Percentiles rank a stretch among this genome's conserved stretches.
Conservation (phyloP, 2,888 invertebrate species). For the Spilarctia lutea region DNA sequence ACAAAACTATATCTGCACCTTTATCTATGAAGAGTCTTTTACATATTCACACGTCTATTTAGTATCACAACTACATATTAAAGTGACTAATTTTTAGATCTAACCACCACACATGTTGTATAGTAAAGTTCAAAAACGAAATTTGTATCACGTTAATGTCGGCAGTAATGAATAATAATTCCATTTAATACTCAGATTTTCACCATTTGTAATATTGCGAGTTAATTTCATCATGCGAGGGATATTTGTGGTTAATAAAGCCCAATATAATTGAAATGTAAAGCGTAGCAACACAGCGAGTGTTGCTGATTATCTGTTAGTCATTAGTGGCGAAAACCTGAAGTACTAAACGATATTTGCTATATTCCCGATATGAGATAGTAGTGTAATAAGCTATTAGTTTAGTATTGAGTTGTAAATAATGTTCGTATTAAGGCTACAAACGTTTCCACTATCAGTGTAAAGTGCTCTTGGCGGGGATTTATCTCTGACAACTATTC, state of each 20-base stretch:
- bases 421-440: neutral
- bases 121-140: neutral
- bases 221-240: neutral
- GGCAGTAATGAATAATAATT: constrained; percentile 19
- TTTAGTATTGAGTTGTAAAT: neutral
- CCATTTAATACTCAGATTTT: constrained; percentile 38
- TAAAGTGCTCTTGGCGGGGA: constrained; percentile 3
- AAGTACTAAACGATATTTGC: constrained; percentile 8
- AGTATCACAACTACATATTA: neutral
- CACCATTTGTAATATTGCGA: constrained; percentile 32
- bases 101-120: neutral
- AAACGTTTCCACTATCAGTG: constrained; percentile 1
- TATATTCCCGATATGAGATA: constrained; percentile 2
- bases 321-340: constrained; percentile 4
- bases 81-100: neutral
- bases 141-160: neutral
- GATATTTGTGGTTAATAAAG: constrained; percentile 24
- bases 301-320: constrained; percentile 4
- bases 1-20: too few species aligned
- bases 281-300: constrained; percentile 1
- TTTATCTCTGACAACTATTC: neutral
- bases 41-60: too few species aligned
- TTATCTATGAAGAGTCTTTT: too few species aligned
- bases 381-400: constrained; percentile 5
- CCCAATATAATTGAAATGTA: neutral